A percentile compares a stretch with the other conserved stretches of the same genome.
Conservation (phyloP, 2,888 invertebrate genomes). For the Acanthoscelides obtectus region DNA sequence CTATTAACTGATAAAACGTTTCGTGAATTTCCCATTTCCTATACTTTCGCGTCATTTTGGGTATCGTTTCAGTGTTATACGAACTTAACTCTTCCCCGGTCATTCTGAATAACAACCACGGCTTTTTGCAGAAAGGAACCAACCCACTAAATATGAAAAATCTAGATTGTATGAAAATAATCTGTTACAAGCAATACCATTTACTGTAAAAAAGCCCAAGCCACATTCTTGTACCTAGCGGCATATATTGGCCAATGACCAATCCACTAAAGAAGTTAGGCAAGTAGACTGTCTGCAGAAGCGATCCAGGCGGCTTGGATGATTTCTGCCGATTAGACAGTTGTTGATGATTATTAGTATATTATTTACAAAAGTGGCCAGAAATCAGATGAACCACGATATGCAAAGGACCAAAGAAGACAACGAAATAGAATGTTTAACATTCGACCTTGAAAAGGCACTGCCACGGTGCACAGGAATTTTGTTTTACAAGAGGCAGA, state of each 20-base stretch:
- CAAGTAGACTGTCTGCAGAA: constrained; percentile 9
- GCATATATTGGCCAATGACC: constrained; percentile 8
- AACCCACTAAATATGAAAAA: neutral
- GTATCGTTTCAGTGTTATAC: too few relatives aligned
- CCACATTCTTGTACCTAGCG: constrained; percentile 1
- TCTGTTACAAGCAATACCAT: constrained; percentile 4
- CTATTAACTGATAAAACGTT: too few relatives aligned
- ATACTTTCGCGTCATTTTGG: too few relatives aligned
- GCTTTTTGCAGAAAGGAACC: constrained; percentile 1
- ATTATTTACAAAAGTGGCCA: too few relatives aligned
- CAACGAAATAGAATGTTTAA: constrained; percentile 16
- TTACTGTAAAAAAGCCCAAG: neutral
- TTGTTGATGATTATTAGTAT: neutral
- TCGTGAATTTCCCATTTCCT: too few relatives aligned
- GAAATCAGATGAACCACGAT: too few relatives aligned
- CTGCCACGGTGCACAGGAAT: constrained; percentile 13
- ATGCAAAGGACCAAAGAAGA: too few relatives aligned
- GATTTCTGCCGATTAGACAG: constrained; percentile 10
- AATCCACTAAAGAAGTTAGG: constrained; percentile 6
- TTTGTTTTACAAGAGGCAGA: constrained; percentile 17
- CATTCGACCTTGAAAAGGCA: constrained; percentile 17
- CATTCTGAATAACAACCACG: too few relatives aligned
- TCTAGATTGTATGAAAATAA: neutral
- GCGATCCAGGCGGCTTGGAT: constrained; percentile 11
- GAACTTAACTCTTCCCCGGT: too few relatives aligned